These are phyloP conservation scores for Silurus asotus DNA, from an alignment of 2,113 vertebrate species.

Conservation along the genomic window DNA sequence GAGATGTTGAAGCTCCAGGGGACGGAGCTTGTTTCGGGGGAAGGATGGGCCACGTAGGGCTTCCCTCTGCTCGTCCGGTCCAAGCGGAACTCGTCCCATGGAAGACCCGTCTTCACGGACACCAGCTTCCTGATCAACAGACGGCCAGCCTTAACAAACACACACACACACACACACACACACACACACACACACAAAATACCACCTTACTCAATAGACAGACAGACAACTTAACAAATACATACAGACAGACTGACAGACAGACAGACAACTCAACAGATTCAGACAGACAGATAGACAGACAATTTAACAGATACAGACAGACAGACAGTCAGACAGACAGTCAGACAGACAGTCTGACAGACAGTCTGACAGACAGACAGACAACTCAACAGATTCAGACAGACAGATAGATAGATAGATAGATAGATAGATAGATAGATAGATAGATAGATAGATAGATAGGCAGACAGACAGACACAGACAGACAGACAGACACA, in stretches of 20 bases:
- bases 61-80: slow-evolving; percentile 88
- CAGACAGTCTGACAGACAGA: neutral
- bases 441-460: neutral
- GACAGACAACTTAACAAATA: neutral
- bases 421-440: neutral
- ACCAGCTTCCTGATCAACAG: slow-evolving; percentile 89
- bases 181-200: neutral
- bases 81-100: slow-evolving; percentile 86
- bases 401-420: neutral
- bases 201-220: neutral
- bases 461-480: neutral
- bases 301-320: no score
- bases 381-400: neutral
- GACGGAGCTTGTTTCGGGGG: slow-evolving; percentile 36
- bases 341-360: no score
- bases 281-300: no score
- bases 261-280: neutral
- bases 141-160: slow-evolving; percentile 81
- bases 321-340: no score
- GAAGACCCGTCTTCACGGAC: slow-evolving; percentile 82
- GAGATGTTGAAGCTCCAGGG: slow-evolving; percentile 91
- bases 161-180: slow-evolving; percentile 45
- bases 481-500: neutral
- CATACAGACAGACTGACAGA: no score
- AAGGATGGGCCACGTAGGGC: slow-evolving; percentile 79